A percentile compares a stretch with the other conserved stretches of the same genome.
These are phyloP conservation scores for roundworm (Caenorhabditis elegans) DNA, from an alignment of 1,140 invertebrate species.

Conservation along the genomic window DNA sequence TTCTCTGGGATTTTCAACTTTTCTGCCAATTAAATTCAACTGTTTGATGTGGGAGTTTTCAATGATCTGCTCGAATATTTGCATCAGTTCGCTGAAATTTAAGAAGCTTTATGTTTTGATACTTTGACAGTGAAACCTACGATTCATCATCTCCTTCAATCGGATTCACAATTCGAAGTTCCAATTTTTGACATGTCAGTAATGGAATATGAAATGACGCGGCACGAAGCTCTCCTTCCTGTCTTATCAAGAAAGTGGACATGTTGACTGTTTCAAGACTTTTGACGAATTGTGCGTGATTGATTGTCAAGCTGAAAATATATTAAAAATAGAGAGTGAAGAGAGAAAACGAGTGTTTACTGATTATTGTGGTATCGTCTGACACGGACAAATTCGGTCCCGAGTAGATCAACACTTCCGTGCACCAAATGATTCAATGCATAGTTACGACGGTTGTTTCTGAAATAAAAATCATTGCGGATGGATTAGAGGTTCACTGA, in stretches of 20 bases:
- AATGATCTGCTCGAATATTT: too few relatives aligned
- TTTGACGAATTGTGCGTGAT: neutral
- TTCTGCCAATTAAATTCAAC: too few relatives aligned
- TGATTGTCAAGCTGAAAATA: neutral
- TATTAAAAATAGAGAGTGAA: neutral
- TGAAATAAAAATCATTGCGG: neutral
- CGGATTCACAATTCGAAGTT: neutral
- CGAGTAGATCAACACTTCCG: neutral
- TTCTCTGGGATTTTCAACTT: too few relatives aligned
- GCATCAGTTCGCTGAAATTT: too few relatives aligned
- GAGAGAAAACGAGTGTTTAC: neutral
- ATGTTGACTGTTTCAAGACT: neutral
- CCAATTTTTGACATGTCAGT: neutral
- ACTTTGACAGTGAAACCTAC: neutral
- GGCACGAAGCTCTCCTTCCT: neutral
- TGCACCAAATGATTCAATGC: neutral
- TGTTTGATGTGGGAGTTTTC: too few relatives aligned
- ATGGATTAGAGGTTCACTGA: neutral
- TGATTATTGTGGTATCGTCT: too few relatives aligned
- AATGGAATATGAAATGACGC: neutral
- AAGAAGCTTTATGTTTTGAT: too few relatives aligned
- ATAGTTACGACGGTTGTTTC: neutral
- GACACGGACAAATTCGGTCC: neutral
- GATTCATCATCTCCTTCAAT: neutral
- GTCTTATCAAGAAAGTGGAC: neutral